Evolutionary conservation across 2,113 vertebrate genomes (phyloP), one percentile per base, ranked within the genome.

Genomic region (Cebus imitator): DNA sequence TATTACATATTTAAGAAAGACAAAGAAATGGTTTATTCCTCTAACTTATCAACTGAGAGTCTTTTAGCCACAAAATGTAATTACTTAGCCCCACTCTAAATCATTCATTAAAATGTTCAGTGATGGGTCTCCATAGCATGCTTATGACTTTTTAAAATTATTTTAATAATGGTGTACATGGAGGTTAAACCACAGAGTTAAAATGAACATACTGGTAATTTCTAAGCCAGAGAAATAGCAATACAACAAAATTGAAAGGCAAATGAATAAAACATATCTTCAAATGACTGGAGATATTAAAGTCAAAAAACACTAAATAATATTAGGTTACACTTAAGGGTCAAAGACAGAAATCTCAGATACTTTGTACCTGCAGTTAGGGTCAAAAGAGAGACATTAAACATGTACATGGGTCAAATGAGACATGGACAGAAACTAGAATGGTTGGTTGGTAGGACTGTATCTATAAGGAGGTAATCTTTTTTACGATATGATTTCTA

Each of bases 181-280:
- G 55, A 98, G 95, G 86, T 94, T 96, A 98, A 97, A 85, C 97
- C 90, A 55, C 87, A 81, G 72, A 97, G 87, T 95, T 93, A 94
- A 95, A 97, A 82, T 82, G 94, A 96, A 85, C 13, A 94, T 18
- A 70, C 20, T 30, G 52, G 84, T 61, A 81, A 96, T 90, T 81
- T 83, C 87, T 88, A 91, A 52, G n/a, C n/a, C 21, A 97, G 40
- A 78, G 68, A 97, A 97, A 27, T 2, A 96, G 23, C 64, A 88
- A 61, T 61, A 90, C 30, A 87, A 93, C 97, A 87, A 83, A 27
- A 37, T 48, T 84, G n/a, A 85, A 78, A 72, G 50, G 37, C 48
- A 81, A 96, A 90, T 90, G 81, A 96, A 86, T 88, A 93, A 82
- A 88, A 82, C 50, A 32, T 64, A 79, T 86, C 72, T 97, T 92